Base-by-base conservation (phyloP, 2,113 vertebrate genomes). In the Ondatra zibethicus region DNA sequence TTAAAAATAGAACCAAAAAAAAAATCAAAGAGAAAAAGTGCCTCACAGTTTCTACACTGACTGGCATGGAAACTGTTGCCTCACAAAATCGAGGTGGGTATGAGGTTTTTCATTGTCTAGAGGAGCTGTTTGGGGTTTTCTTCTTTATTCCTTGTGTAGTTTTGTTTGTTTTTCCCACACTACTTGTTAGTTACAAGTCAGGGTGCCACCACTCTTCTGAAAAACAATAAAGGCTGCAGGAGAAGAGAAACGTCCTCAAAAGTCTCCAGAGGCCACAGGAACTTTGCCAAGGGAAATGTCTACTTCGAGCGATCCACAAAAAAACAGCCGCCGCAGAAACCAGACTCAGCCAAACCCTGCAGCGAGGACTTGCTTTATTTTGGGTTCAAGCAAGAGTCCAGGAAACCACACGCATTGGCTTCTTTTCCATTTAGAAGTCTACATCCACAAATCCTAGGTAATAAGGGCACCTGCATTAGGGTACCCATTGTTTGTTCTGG, bases 1-100 rank as follows among this genome's bases (percentile, higher is more conserved):
- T 94, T 97, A 97, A 97, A 97, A 97, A 95, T 93, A 97, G 96
- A 90, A 96, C 92, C 66, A 25, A 72, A 96, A 68, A 72, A 72
- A 72, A 16, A 92, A 94, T 94, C 68, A 93, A 96, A 97, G 72
- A 96, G 78, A 72, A 58, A 96, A 94, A 93, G 39, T 55, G 92
- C 89, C 77, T 93, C 65, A 50, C 50, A 45, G 89, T 93, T 96
- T 91, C 80, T 88, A 95, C 93, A 78, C 36, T 19, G 66, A 91
- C n/a, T 86, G 91, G 45, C 52, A 87, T 85, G 92, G 92, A 93
- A 97, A 95, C 19, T 80, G 88, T 91, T 87, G 93, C 42, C 17
- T 66, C 78, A 91, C 63, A 72, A 76, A 93, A 77, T 19, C 4
- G 10, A 9, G 58, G 86, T 27, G 42, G 23, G 12, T 76, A 3